Conservation (phyloP, 2,888 invertebrate species). For the Taenaris catops region DNA sequence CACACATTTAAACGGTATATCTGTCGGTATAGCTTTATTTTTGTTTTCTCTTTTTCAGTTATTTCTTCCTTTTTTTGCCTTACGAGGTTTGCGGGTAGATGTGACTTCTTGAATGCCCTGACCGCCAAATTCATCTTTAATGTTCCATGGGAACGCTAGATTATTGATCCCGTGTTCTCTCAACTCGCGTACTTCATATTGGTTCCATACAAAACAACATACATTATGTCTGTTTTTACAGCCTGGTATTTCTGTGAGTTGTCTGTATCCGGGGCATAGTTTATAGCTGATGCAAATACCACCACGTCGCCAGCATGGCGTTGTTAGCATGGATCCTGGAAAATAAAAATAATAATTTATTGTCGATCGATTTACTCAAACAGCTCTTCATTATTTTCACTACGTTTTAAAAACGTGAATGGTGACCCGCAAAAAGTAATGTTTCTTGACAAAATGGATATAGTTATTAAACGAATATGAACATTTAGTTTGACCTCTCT, state of each 20-base stretch:
- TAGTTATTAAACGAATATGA: too few species aligned
- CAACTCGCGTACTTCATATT: slow-evolving; percentile 41
- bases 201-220: slow-evolving; percentile 64
- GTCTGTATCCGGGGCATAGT: slow-evolving; percentile 46
- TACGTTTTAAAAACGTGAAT: too few species aligned
- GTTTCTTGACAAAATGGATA: not conserved
- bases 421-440: not conserved
- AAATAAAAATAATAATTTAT: not conserved
- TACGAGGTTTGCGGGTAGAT: slow-evolving; percentile 13
- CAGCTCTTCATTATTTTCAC: too few species aligned
- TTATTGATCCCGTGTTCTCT: slow-evolving; percentile 39
- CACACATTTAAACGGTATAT: too few species aligned
- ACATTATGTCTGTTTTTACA: slow-evolving; percentile 52
- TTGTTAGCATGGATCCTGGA: slow-evolving; percentile 49
- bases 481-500: too few species aligned
- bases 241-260: slow-evolving; percentile 47
- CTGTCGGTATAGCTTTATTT: too few species aligned
- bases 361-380: too few species aligned
- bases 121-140: slow-evolving; percentile 38
- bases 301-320: slow-evolving; percentile 55
- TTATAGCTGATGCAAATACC: slow-evolving; percentile 54
- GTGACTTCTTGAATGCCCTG: slow-evolving; percentile 37
- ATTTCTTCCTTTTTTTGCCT: slow-evolving; percentile 23
- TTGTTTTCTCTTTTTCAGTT: not conserved
- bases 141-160: slow-evolving; percentile 45